Evolutionary conservation across 2,888 invertebrate species (phyloP).

Genomic region (Drosophila cyrtoloma): DNA sequence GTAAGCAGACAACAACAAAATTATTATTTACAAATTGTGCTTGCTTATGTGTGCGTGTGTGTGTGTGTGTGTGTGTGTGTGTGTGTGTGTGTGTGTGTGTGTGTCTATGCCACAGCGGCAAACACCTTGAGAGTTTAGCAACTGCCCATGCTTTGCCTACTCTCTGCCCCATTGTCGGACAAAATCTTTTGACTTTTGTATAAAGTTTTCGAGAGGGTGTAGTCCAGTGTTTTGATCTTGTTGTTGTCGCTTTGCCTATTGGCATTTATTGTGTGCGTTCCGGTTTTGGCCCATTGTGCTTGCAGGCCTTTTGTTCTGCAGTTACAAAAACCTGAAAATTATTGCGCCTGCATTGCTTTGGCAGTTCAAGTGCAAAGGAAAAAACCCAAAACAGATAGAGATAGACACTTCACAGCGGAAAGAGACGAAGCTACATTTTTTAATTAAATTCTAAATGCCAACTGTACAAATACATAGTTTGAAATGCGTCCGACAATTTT

Average conservation of each 20-base stretch:
- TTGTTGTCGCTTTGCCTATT: constrained; percentile 46
- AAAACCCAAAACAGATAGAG: constrained; percentile 6
- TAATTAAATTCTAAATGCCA: constrained; percentile 60
- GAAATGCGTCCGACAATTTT: constrained; percentile 39
- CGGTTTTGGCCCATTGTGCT: constrained; percentile 48
- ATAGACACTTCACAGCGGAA: not conserved
- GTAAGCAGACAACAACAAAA: constrained; percentile 65
- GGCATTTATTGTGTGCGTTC: constrained; percentile 56
- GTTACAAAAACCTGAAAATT: constrained; percentile 55
- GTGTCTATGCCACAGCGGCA: constrained; percentile 4
- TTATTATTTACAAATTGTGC: constrained; percentile 77
- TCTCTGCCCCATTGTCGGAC: constrained; percentile 34
- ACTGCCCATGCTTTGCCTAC: constrained; percentile 1
- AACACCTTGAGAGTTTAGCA: constrained; percentile 48
- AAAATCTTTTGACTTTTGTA: constrained; percentile 62
- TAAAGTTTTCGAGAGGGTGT: constrained; percentile 25
- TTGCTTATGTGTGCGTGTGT: constrained; percentile 22
- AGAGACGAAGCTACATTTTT: constrained; percentile 38
- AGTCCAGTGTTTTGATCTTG: constrained; percentile 27
- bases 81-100: not conserved
- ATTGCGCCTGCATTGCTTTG: constrained; percentile 62
- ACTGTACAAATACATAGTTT: constrained; percentile 56
- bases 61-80: not conserved
- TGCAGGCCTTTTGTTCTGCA: constrained; percentile 41
- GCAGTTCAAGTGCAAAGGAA: constrained; percentile 61